Evolutionary conservation across 2,797 vertebrate species (phyloP).

Genomic region (Pelochelys cantorii): DNA sequence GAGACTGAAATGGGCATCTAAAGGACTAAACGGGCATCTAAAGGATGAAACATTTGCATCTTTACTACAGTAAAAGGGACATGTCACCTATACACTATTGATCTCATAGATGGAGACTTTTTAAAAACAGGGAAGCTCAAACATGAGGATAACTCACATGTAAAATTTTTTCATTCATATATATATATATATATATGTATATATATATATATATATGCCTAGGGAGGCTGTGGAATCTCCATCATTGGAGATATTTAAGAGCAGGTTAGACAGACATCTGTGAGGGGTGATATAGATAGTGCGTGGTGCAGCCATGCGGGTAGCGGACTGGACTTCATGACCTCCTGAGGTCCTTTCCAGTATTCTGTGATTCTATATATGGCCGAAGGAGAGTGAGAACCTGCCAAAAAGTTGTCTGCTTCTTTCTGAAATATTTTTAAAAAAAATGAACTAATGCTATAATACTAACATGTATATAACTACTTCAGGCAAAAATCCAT

Average conservation of each 20-base stretch:
- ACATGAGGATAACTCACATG: neutral
- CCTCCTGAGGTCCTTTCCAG: too few species aligned
- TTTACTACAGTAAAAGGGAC: neutral
- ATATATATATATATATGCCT: too few species aligned
- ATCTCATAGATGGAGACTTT: neutral
- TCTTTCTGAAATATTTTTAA: neutral
- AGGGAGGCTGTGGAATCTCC: too few species aligned
- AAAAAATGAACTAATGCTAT: neutral
- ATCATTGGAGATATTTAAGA: too few species aligned
- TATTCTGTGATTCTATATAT: neutral
- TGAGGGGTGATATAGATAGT: too few species aligned
- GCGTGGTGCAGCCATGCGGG: too few species aligned
- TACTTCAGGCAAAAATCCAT: slow-evolving; percentile 42
- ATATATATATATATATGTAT: too few species aligned
- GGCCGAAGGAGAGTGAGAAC: rapidly evolving
- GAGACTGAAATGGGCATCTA: neutral
- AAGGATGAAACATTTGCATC: neutral
- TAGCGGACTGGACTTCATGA: too few species aligned
- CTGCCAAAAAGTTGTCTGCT: slow-evolving; percentile 25
- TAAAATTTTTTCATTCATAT: neutral
- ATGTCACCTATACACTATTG: neutral
- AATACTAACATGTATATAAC: neutral
- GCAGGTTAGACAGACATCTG: too few species aligned
- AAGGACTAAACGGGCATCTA: neutral
- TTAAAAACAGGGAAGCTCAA: neutral